These are phyloP conservation scores for Botia almorhae DNA, from an alignment of 2,797 vertebrate species.

Conservation along the genomic window DNA sequence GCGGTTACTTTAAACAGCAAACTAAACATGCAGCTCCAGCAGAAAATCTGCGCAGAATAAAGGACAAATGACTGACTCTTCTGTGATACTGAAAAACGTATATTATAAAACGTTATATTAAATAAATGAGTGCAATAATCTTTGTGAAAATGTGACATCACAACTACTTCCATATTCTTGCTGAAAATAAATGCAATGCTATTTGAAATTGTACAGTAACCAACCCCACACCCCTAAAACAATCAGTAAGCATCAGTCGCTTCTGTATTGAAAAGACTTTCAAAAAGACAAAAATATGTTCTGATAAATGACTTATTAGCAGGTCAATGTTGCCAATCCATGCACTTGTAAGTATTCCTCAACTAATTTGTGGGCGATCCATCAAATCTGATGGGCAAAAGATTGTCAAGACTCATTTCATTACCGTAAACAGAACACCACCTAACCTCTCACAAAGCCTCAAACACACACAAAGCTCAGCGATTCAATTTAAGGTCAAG, in stretches of 20 bases:
- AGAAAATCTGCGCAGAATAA: not conserved
- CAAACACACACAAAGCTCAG: constrained; percentile 14
- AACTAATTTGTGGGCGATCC: not conserved
- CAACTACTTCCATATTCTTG: not conserved
- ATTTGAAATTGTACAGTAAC: not conserved
- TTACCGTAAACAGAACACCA: not conserved
- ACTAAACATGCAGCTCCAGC: constrained; percentile 15
- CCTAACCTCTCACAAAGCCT: not conserved
- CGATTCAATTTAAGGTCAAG: not conserved
- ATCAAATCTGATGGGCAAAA: not conserved
- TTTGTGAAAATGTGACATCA: not conserved
- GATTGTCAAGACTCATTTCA: not conserved
- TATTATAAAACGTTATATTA: not conserved
- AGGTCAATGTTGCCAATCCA: not conserved
- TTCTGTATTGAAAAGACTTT: not conserved
- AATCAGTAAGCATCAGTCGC: not conserved
- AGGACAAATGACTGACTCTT: not conserved
- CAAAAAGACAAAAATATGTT: not conserved
- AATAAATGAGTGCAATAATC: not conserved
- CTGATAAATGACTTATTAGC: not conserved
- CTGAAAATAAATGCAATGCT: not conserved
- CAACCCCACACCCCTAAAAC: too few relatives aligned
- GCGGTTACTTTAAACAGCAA: constrained; percentile 12
- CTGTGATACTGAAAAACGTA: not conserved
- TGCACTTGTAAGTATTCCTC: not conserved